These are phyloP conservation scores for Aptenodytes forsteri DNA, from an alignment of 2,113 vertebrate genomes.

Conservation along the genomic window DNA sequence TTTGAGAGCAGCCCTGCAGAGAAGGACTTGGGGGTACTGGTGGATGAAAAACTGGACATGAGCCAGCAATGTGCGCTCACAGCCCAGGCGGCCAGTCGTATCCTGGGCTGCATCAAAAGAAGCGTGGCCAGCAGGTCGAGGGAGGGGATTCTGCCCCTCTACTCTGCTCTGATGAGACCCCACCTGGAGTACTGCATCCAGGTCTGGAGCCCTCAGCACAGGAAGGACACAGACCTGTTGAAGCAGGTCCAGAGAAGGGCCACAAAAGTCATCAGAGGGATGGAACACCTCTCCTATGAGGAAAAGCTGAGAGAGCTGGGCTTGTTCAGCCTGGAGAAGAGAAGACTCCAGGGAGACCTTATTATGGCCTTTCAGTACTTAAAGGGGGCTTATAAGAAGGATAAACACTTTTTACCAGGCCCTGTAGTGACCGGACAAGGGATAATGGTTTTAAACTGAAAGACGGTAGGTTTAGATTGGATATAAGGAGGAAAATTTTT, in stretches of 20 bases:
- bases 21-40: not conserved
- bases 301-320: not conserved
- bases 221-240: not conserved
- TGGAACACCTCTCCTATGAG: not conserved
- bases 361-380: not conserved
- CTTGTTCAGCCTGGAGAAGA: not conserved
- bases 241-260: not conserved
- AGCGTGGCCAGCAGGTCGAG: not conserved
- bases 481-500: not conserved
- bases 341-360: not conserved
- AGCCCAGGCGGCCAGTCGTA: accelerated
- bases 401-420: not conserved
- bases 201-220: not conserved
- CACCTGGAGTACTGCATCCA: not conserved
- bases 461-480: not conserved
- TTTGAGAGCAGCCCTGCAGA: not conserved
- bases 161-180: accelerated
- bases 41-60: not conserved
- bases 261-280: not conserved
- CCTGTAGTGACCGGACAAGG: not conserved
- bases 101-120: not conserved
- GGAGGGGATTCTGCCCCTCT: not conserved
- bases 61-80: accelerated
- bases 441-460: not conserved
- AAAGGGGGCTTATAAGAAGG: not conserved